phyloP scores from a whole-genome alignment of 2,797 vertebrate genomes.

The Chaunax sp. region DNA sequence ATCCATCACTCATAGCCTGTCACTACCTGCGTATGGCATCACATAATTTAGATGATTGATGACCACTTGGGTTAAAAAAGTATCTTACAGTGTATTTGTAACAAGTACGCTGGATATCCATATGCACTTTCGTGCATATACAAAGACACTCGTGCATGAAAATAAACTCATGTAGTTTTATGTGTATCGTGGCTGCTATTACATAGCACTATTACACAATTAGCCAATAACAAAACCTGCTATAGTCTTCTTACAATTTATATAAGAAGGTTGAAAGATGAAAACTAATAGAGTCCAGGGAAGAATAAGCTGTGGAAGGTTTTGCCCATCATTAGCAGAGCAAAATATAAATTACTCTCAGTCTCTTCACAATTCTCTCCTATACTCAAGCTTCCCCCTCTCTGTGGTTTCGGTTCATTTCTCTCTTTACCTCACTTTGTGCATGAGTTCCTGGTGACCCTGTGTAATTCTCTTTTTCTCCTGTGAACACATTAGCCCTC shows the following conservation, averaged over 20 bases:
- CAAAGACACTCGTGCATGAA: background rate
- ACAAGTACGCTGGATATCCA: conserved; percentile 19
- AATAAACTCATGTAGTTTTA: background rate
- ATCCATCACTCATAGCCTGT: conserved; percentile 65
- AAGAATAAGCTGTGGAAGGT: background rate
- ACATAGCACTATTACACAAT: conserved; percentile 14
- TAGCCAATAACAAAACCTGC: conserved; percentile 3
- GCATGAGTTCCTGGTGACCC: background rate
- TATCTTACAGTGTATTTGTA: conserved; percentile 28
- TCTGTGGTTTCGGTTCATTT: background rate
- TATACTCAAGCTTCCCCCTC: background rate
- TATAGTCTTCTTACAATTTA: background rate
- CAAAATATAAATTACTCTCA: conserved; percentile 6
- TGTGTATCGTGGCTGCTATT: background rate
- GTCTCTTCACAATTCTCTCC: conserved; percentile 8
- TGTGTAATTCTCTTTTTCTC: background rate
- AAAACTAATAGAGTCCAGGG: background rate
- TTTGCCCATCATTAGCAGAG: conserved; percentile 18
- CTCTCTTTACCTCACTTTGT: background rate
- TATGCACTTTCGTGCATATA: background rate
- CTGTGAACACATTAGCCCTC: background rate
- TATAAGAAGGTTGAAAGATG: background rate
- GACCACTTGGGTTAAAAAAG: conserved; percentile 39
- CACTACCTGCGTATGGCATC: conserved; percentile 39
- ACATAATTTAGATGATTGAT: conserved; percentile 71